Conservation (phyloP, 1,140 invertebrate genomes). For the Agrypnia vestita region DNA sequence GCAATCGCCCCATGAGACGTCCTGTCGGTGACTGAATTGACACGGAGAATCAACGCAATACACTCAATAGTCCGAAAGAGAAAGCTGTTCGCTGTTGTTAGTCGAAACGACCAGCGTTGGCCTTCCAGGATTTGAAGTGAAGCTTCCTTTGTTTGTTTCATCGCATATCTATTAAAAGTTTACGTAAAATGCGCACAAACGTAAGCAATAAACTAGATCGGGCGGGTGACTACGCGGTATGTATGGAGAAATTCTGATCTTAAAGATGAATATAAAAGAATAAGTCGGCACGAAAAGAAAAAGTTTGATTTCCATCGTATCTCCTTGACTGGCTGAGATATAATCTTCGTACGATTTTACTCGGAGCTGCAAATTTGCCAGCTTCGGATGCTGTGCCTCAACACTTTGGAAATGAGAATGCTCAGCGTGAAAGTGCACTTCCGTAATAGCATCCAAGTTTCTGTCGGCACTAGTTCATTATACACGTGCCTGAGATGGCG, state of each 20-base stretch:
- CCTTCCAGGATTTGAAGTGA: too few species aligned
- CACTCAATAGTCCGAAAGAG: too few species aligned
- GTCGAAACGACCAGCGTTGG: too few species aligned
- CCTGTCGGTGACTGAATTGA: too few species aligned
- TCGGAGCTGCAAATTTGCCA: background rate
- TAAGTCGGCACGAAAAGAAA: background rate
- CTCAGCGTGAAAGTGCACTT: conserved; percentile 30
- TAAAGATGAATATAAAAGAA: too few species aligned
- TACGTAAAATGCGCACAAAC: background rate
- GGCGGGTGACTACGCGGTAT: background rate
- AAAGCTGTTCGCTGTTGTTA: too few species aligned
- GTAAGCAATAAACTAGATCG: background rate
- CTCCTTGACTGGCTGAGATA: background rate
- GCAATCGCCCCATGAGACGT: too few species aligned
- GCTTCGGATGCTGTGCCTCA: background rate
- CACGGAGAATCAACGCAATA: too few species aligned
- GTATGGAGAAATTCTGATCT: background rate
- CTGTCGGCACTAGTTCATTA: conserved; percentile 11
- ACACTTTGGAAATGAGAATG: background rate
- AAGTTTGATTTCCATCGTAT: background rate
- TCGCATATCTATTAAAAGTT: background rate
- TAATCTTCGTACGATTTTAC: background rate
- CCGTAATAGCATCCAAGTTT: background rate
- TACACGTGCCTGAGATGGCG: background rate
- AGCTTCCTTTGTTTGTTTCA: too few species aligned